Evolutionary conservation across 2,113 vertebrate species (phyloP), one percentile per base, ranked within the genome.

Genomic region (Hippocampus mohnikei): DNA sequence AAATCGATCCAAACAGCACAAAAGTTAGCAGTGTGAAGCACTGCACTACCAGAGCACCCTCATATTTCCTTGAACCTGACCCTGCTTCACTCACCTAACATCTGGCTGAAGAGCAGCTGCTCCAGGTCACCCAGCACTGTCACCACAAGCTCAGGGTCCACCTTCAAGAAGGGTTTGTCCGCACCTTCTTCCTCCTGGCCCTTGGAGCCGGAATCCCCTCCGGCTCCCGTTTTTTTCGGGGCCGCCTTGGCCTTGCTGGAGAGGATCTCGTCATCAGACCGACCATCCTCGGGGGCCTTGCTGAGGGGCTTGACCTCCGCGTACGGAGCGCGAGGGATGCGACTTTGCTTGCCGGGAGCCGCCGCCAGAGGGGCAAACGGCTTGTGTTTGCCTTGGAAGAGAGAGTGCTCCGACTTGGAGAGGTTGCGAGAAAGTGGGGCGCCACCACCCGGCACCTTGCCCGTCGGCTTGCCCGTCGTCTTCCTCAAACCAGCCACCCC

Each of bases 81-180:
- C 71, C 52, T 56, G 21, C 16, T 66, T 21, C 85, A 96, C 96
- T 98, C 90, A 99, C 97, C 97, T 74, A 99, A 87, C 90, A 98
- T 97, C 88, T 98, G 96, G 90, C 96, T 99, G 94, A 99, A 99
- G 52, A 99, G 96, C 63, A 99, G 94, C 92, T 99, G 97, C 89
- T 99, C 97, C 89, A 99, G 90, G 89, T 99, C 97, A 0, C 97
- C 97, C 88, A 99, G 92, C 80, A 98, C 97, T 0, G 97, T 99
- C 82, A 98, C 97, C 88, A 99, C 97, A 75, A 99, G 92, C 87
- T 99, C 97, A 11, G 97, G 96, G 84, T 99, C 97, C 92, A 98
- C 97, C 89, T 97, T 98, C 76, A 99, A 91, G 87, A 96, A 99
- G 69, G 95, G 88, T 60, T 96, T 95, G 83, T 96, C 94, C 40